Evolutionary conservation across 1,140 invertebrate genomes (phyloP).

Genomic region (Papilio dardanus): DNA sequence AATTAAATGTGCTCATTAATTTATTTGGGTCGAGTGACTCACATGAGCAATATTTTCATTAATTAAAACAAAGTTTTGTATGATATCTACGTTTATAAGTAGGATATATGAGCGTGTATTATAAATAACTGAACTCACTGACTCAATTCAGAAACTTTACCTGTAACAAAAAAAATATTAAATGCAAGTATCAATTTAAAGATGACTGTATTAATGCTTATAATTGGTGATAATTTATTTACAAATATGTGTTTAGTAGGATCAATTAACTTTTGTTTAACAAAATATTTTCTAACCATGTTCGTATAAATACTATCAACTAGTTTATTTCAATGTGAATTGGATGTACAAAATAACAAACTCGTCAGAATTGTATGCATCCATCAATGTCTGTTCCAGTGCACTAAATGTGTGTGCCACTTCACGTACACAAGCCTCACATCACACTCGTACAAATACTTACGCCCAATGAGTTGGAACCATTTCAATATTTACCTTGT

Average conservation of each 20-base stretch:
- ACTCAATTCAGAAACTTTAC: background rate
- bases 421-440: background rate
- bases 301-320: background rate
- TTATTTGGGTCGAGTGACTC: background rate
- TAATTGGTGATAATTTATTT: no score
- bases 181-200: background rate
- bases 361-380: constrained; percentile 30
- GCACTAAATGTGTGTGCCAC: constrained; percentile 5
- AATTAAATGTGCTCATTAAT: background rate
- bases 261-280: background rate
- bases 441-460: constrained; percentile 39
- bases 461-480: constrained; percentile 41
- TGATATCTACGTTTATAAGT: no score
- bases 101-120: no score
- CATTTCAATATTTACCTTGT: constrained; percentile 45
- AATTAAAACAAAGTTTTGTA: background rate
- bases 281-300: background rate
- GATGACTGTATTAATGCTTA: background rate
- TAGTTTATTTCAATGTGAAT: background rate
- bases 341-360: constrained; percentile 23
- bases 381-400: constrained; percentile 31
- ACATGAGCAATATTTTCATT: background rate
- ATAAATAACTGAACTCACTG: no score
- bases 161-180: background rate
- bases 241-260: background rate